A percentile compares a stretch with the other conserved stretches of the same genome.
These are phyloP conservation scores for Isoperla grammatica DNA, from an alignment of 2,888 invertebrate genomes.

Conservation along the genomic window DNA sequence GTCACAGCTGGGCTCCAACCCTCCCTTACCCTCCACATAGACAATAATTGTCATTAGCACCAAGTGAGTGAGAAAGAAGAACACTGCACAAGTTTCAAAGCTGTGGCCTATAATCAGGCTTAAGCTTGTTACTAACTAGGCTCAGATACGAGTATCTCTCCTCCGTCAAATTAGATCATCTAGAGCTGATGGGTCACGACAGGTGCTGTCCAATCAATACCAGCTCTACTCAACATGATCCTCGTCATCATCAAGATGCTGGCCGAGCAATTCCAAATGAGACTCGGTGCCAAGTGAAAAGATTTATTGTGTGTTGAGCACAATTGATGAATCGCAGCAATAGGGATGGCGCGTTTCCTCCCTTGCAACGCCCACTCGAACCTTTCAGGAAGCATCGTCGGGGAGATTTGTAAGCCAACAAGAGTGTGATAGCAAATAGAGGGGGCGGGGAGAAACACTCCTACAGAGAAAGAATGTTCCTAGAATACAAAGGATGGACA, in stretches of 20 bases:
- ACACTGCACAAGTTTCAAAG: too few species aligned
- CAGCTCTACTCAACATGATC: too few species aligned
- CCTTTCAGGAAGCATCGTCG: slow-evolving; percentile 11
- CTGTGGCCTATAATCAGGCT: too few species aligned
- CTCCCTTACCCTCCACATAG: neutral
- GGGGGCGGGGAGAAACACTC: neutral
- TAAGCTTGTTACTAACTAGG: too few species aligned
- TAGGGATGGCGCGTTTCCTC: slow-evolving; percentile 8
- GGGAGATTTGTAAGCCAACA: slow-evolving; percentile 17
- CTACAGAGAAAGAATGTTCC: slow-evolving; percentile 10
- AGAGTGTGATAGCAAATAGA: slow-evolving; percentile 12
- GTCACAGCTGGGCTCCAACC: neutral
- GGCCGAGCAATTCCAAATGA: neutral
- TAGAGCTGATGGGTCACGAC: too few species aligned
- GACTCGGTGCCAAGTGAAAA: neutral
- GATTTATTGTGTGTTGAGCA: slow-evolving; percentile 5
- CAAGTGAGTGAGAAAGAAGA: neutral
- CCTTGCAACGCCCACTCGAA: neutral
- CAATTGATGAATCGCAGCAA: slow-evolving; percentile 12
- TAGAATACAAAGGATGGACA: slow-evolving; percentile 14
- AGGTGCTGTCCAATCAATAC: too few species aligned
- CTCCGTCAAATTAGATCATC: too few species aligned
- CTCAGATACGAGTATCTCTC: too few species aligned
- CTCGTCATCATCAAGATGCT: too few species aligned
- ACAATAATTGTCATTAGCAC: slow-evolving; percentile 15